A percentile compares a stretch with the other conserved stretches of the same genome.
Conservation (phyloP, 2,797 vertebrate genomes). For the Acanthopagrus latus region DNA sequence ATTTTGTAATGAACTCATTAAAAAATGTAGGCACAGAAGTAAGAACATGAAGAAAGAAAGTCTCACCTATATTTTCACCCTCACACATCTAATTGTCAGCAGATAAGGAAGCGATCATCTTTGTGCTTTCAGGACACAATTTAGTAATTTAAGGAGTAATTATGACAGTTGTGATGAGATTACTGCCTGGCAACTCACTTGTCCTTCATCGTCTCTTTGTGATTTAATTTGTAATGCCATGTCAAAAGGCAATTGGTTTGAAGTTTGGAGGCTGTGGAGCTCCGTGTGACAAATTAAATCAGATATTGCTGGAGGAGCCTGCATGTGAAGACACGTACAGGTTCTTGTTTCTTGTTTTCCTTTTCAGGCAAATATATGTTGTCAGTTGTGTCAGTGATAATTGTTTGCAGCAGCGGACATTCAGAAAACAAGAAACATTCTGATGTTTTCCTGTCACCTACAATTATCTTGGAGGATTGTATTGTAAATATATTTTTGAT, state of each 20-base stretch:
- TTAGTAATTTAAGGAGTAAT: constrained; percentile 41
- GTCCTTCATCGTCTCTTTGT: constrained; percentile 51
- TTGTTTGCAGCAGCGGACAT: neutral
- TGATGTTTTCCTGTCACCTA: constrained; percentile 14
- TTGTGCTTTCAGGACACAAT: constrained; percentile 4
- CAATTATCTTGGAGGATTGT: constrained; percentile 7
- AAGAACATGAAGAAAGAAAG: neutral
- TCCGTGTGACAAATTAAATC: constrained; percentile 34
- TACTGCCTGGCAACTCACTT: constrained; percentile 37
- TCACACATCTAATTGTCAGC: constrained; percentile 2
- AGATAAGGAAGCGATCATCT: constrained; percentile 15
- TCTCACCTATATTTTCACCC: neutral
- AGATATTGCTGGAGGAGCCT: neutral
- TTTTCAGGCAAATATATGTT: neutral
- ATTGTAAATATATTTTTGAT: constrained; percentile 13
- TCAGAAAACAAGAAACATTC: neutral
- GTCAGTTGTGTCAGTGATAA: neutral
- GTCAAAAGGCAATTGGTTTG: constrained; percentile 38
- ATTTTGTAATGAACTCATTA: no score
- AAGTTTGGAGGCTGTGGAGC: constrained; percentile 11
- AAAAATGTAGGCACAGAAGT: neutral
- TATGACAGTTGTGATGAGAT: constrained; percentile 44
- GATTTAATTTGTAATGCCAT: constrained; percentile 54
- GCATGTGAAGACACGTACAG: neutral
- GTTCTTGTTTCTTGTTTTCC: constrained; percentile 7